phyloP scores from a whole-genome alignment of 2,888 invertebrate species.

The Drosophila maculinotata region DNA sequence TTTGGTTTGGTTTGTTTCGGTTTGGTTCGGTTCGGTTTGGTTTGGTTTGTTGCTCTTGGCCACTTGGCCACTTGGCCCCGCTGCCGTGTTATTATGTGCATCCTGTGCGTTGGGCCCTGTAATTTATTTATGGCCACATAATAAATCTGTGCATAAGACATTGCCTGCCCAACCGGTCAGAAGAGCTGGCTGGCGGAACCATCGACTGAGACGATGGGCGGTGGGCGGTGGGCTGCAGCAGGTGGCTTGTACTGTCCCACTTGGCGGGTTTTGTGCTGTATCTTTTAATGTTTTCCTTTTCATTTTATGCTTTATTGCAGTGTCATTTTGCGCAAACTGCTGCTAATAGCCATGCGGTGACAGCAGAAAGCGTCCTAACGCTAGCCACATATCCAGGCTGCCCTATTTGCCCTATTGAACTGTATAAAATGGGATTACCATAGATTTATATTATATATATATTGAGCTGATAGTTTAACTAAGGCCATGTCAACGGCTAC shows the following conservation, averaged over 20 bases:
- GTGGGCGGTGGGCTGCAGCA: too few species aligned
- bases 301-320: conserved; percentile 67
- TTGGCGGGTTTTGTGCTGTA: conserved; percentile 31
- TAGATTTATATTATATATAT: too few species aligned
- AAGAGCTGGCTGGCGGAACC: neutral
- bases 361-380: conserved; percentile 33
- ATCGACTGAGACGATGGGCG: conserved; percentile 9
- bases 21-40: conserved; percentile 16
- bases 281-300: conserved; percentile 64
- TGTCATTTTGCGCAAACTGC: conserved; percentile 77
- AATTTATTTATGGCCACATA: conserved; percentile 83
- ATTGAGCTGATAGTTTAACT: too few species aligned
- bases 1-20: conserved; percentile 14
- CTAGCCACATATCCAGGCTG: too few species aligned
- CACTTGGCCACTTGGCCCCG: conserved; percentile 8
- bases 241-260: too few species aligned
- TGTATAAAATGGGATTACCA: too few species aligned
- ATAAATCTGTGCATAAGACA: conserved; percentile 81
- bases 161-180: conserved; percentile 64
- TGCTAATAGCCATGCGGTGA: conserved; percentile 75
- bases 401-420: too few species aligned
- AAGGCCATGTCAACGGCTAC: too few species aligned
- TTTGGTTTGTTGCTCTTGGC: conserved; percentile 28
- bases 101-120: conserved; percentile 69
- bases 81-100: conserved; percentile 56